These are phyloP conservation scores for Agrochola lychnidis DNA, from an alignment of 2,888 invertebrate genomes.

Conservation along the genomic window DNA sequence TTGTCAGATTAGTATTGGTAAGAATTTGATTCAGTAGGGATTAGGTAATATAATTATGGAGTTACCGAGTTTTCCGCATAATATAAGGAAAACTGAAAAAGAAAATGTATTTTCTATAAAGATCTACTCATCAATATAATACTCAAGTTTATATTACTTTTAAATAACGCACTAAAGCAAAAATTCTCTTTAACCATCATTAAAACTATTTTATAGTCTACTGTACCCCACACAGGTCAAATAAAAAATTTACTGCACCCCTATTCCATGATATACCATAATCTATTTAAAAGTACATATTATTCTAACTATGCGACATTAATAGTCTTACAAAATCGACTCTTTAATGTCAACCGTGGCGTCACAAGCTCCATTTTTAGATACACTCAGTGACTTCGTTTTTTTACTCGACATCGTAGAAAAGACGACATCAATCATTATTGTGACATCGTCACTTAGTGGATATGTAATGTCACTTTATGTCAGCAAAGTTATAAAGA, in stretches of 20 bases:
- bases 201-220: background rate
- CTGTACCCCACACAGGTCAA: background rate
- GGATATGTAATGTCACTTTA: constrained; percentile 52
- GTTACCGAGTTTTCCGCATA: background rate
- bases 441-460: constrained; percentile 55
- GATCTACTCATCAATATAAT: background rate
- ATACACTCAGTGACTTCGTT: constrained; percentile 43
- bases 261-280: background rate
- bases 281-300: background rate
- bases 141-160: background rate
- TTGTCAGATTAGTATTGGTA: constrained; percentile 22
- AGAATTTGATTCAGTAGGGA: background rate
- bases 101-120: background rate
- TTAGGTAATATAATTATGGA: background rate
- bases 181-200: background rate
- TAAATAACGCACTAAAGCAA: background rate
- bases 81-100: background rate
- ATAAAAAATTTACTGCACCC: background rate
- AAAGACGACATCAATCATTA: constrained; percentile 56
- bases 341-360: constrained; percentile 6
- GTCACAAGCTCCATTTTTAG: constrained; percentile 37
- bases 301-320: background rate
- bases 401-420: constrained; percentile 34
- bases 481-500: constrained; percentile 41
- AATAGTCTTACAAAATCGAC: constrained; percentile 9